These are phyloP conservation scores for Hofmannophila pseudospretella DNA, from an alignment of 2,888 invertebrate species.

Conservation along the genomic window DNA sequence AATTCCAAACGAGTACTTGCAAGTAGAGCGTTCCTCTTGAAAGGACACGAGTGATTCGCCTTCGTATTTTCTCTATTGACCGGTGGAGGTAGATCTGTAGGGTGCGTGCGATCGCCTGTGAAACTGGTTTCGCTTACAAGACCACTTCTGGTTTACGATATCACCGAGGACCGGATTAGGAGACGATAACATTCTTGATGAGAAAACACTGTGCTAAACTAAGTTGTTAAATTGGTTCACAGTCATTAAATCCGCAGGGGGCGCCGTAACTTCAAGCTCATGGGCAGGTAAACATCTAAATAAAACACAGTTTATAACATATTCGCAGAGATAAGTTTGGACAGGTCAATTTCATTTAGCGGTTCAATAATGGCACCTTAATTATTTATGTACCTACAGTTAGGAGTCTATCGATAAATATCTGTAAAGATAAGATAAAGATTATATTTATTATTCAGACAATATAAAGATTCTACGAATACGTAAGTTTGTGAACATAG, in stretches of 20 bases:
- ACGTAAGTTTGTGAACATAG: no score
- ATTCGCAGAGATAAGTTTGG: constrained; percentile 12
- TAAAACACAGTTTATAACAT: constrained; percentile 21
- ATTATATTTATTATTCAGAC: no score
- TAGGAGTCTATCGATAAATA: no score
- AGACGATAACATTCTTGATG: constrained; percentile 67
- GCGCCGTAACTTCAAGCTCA: constrained; percentile 38
- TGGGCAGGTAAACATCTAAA: constrained; percentile 36
- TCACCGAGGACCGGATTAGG: constrained; percentile 69
- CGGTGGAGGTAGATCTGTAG: constrained; percentile 40
- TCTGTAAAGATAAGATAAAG: no score
- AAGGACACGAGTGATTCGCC: constrained; percentile 35
- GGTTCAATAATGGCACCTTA: no score
- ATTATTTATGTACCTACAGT: background rate
- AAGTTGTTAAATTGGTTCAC: constrained; percentile 58
- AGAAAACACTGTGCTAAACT: constrained; percentile 63
- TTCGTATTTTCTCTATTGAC: constrained; percentile 23
- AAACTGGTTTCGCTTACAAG: constrained; percentile 67
- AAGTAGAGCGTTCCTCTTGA: constrained; percentile 33
- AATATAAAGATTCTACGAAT: no score
- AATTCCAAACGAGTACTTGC: constrained; percentile 27
- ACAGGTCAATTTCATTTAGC: constrained; percentile 1
- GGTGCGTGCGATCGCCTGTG: constrained; percentile 54
- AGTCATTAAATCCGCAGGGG: constrained; percentile 53
- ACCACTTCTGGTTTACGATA: constrained; percentile 73